Base-by-base conservation (phyloP, 2,113 vertebrate species). In the Siphamia tubifer region DNA sequence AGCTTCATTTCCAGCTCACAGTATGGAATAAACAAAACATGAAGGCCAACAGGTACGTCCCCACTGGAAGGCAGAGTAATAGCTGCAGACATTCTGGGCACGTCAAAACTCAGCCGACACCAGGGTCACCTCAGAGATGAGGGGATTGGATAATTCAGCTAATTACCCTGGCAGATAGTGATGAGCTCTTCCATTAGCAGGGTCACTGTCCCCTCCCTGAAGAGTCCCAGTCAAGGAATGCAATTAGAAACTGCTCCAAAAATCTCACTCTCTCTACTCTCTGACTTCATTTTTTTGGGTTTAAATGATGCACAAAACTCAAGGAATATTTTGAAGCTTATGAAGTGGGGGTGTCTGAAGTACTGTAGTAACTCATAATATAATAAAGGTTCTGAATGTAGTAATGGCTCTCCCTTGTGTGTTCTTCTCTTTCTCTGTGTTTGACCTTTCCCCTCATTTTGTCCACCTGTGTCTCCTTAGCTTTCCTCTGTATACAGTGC, bases 171-270 rank as follows among this genome's bases (percentile, higher is more conserved):
- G 74, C 75, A 89, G 66, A 81, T 69, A 68, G 76, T 84, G 82
- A 90, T 90, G 86, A 87, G 82, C 67, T 79, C 77, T 73, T 88
- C 87, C 82, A 91, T 93, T 91, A 92, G 86, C 35, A 42, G 83
- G 84, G 85, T 86, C 86, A 73, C 45, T 60, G 82, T 72, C 47
- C 38, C 58, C 42, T 79, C 84, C 85, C 80, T 32, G 57, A 53
- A 81, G n/a, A n/a, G 90, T 68, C 61, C 51, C 51, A 25, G 64
- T 70, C 77, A 61, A 68, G 70, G 54, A 57, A 72, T 28, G 70
- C 83, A 81, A 82, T 87, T 82, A 87, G 73, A 86, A 78, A 66
- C 40, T 48, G 55, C 47, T 58, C 55, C n/a, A 28, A 36, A 36
- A 65, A 80, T 76, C 49, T 78, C 69, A 84, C 51, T 64, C 35